phyloP scores from a whole-genome alignment of 2,113 vertebrate species.

The Columbina picui region DNA sequence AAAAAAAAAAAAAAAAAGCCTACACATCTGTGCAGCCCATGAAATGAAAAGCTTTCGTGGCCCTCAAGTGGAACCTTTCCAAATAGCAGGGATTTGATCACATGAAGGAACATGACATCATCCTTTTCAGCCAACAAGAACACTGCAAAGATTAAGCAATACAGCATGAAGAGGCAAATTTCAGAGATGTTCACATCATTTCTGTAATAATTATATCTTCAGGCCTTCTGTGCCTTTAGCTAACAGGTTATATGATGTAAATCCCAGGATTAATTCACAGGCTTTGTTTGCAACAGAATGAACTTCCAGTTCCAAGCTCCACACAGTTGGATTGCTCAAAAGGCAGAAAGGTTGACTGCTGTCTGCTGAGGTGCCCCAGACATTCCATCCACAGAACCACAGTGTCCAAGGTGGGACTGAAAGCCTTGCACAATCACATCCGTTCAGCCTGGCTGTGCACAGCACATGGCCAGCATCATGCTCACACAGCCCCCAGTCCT shows the following conservation, averaged over 20 bases:
- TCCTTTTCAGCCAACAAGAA: not conserved
- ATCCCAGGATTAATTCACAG: not conserved
- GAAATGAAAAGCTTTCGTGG: not conserved
- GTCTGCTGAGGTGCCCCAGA: not conserved
- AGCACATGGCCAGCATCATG: not conserved
- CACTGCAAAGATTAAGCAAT: not conserved
- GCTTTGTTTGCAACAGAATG: not conserved
- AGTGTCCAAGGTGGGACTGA: not conserved
- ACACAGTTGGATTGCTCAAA: accelerated
- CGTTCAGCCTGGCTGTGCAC: not conserved
- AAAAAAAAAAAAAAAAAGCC: not conserved
- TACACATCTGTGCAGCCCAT: not conserved
- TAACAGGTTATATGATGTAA: not conserved
- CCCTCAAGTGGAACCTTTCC: not conserved
- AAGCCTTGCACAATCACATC: not conserved
- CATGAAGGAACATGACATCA: not conserved
- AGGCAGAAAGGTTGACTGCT: not conserved
- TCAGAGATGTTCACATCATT: not conserved
- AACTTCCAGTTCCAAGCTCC: not conserved
- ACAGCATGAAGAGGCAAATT: not conserved
- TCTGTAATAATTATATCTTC: not conserved
- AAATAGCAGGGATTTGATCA: not conserved
- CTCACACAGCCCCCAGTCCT: not conserved
- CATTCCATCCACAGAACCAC: not conserved
- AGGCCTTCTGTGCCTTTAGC: not conserved